phyloP scores from a whole-genome alignment of 2,888 invertebrate genomes.

The Caenorhabditis plicata region DNA sequence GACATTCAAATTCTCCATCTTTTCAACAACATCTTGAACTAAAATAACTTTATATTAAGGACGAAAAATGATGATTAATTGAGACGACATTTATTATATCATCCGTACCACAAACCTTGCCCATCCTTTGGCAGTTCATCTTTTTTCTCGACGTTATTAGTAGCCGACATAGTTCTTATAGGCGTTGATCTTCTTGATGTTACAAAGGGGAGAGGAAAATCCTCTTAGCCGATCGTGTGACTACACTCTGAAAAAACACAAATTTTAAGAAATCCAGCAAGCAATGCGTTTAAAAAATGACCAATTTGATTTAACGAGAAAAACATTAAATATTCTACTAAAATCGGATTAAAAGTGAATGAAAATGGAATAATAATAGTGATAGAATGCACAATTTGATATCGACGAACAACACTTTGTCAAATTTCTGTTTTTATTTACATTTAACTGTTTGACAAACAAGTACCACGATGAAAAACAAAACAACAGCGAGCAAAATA shows the following conservation, averaged over 20 bases:
- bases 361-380: slow-evolving; percentile 1
- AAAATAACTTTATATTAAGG: background rate
- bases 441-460: no score
- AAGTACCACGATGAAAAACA: no score
- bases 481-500: no score
- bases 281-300: no score
- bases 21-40: slow-evolving; percentile 34
- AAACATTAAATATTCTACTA: background rate
- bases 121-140: slow-evolving; percentile 14
- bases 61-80: background rate
- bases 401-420: no score
- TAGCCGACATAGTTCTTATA: slow-evolving; percentile 28
- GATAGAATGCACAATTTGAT: no score
- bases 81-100: background rate
- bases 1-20: slow-evolving; percentile 35
- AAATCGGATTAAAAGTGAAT: slow-evolving; percentile 1
- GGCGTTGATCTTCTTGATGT: slow-evolving; percentile 30
- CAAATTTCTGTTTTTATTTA: no score
- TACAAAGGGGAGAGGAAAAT: slow-evolving; percentile 35
- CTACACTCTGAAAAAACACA: slow-evolving; percentile 30
- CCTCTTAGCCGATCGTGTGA: slow-evolving; percentile 35
- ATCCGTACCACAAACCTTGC: slow-evolving; percentile 4
- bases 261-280: no score
- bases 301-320: background rate
- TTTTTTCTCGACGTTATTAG: slow-evolving; percentile 16